phyloP scores from a whole-genome alignment of 2,113 vertebrate genomes.

The Parus major region DNA sequence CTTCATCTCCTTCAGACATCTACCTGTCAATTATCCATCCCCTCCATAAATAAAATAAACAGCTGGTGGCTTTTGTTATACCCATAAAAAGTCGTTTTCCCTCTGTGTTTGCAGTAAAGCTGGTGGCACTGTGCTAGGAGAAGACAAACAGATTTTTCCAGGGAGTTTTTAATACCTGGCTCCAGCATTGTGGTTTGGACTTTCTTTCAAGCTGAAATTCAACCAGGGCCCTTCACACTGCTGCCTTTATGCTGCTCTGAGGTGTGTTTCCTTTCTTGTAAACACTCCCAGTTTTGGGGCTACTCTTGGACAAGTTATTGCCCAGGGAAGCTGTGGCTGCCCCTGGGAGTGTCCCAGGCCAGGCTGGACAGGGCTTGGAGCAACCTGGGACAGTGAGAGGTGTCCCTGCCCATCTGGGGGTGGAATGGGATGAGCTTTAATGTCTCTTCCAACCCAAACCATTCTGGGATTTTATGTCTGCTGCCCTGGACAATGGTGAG shows the following conservation, averaged over 20 bases:
- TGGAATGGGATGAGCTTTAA: neutral
- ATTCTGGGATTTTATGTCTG: neutral
- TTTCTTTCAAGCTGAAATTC: neutral
- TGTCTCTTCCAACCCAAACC: neutral
- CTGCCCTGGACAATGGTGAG: neutral
- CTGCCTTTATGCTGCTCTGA: neutral
- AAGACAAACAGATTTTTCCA: conserved; percentile 28
- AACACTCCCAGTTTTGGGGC: neutral
- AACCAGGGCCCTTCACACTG: neutral
- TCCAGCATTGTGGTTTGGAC: neutral
- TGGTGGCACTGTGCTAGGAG: neutral
- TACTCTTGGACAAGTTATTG: neutral
- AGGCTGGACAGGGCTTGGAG: neutral
- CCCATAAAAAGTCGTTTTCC: neutral
- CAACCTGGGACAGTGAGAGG: neutral
- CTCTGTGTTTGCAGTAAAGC: neutral
- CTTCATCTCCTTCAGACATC: conserved; percentile 54
- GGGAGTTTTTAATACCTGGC: neutral
- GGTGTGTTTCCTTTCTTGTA: neutral
- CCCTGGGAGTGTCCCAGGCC: neutral
- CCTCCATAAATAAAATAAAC: neutral
- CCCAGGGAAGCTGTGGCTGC: neutral
- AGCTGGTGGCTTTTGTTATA: neutral
- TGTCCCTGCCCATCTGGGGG: neutral
- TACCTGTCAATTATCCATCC: conserved; percentile 24